Conservation (phyloP, 2,797 vertebrate genomes). For the Phoebastria nigripes region DNA sequence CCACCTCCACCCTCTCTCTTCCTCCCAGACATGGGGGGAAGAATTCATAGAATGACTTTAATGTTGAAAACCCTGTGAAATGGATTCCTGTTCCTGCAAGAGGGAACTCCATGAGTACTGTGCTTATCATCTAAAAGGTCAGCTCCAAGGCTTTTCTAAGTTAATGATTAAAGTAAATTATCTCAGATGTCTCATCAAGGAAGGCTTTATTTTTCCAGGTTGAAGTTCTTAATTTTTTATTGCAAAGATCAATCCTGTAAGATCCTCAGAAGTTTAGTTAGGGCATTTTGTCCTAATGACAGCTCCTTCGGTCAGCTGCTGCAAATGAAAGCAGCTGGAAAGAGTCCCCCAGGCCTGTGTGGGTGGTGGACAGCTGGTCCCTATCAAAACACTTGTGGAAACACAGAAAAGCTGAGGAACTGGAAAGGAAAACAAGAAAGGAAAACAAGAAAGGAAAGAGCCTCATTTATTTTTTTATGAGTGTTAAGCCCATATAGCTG, state of each 20-base stretch:
- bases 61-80: not conserved
- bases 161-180: not conserved
- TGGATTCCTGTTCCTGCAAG: not conserved
- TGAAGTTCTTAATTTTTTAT: not conserved
- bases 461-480: not conserved
- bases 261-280: not conserved
- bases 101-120: not conserved
- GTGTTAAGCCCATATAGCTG: not conserved
- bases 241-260: not conserved
- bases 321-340: not conserved
- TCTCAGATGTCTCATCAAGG: not conserved
- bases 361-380: not conserved
- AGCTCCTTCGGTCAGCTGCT: fast-evolving
- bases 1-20: not conserved
- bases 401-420: not conserved
- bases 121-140: not conserved
- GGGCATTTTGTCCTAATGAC: not conserved
- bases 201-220: not conserved
- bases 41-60: not conserved
- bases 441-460: not conserved
- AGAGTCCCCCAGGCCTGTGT: too few relatives aligned
- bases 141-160: not conserved
- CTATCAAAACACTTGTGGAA: not conserved
- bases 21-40: fast-evolving
- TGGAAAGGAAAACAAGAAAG: not conserved